Evolutionary conservation across 2,113 vertebrate genomes (phyloP).

Genomic region (Embiotoca jacksoni): DNA sequence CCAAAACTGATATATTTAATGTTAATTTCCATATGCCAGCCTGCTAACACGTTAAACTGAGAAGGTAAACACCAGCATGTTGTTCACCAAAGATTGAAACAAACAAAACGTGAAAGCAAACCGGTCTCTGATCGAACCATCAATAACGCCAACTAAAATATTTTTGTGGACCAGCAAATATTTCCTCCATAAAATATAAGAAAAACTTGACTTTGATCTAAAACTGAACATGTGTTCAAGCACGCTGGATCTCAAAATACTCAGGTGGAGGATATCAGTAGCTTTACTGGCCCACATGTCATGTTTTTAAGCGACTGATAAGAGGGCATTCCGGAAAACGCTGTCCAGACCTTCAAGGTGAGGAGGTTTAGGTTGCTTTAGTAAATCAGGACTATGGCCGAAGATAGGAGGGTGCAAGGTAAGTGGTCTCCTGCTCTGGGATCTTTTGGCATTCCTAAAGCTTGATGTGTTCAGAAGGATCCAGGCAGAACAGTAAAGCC

Average conservation of each 20-base stretch:
- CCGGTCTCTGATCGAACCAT: too few relatives aligned
- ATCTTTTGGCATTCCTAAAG: constrained; percentile 41
- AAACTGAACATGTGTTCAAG: too few relatives aligned
- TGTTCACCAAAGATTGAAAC: too few relatives aligned
- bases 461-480: constrained; percentile 28
- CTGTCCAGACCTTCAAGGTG: constrained; percentile 25
- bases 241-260: neutral
- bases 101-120: too few relatives aligned
- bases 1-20: too few relatives aligned
- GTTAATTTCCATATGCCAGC: too few relatives aligned
- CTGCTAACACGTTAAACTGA: too few relatives aligned
- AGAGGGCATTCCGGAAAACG: constrained; percentile 52
- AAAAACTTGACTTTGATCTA: too few relatives aligned
- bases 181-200: too few relatives aligned
- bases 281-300: constrained; percentile 6
- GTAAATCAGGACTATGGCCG: constrained; percentile 53
- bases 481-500: constrained; percentile 11
- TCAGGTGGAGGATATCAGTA: neutral
- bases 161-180: too few relatives aligned
- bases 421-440: constrained; percentile 36
- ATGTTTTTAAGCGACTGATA: constrained; percentile 32
- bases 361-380: constrained; percentile 23
- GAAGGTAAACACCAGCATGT: too few relatives aligned
- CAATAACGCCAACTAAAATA: too few relatives aligned
- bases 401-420: constrained; percentile 61